A percentile compares a stretch with the other conserved stretches of the same genome.
phyloP scores from a whole-genome alignment of 2,888 invertebrate genomes.

The Dryococelus australis region DNA sequence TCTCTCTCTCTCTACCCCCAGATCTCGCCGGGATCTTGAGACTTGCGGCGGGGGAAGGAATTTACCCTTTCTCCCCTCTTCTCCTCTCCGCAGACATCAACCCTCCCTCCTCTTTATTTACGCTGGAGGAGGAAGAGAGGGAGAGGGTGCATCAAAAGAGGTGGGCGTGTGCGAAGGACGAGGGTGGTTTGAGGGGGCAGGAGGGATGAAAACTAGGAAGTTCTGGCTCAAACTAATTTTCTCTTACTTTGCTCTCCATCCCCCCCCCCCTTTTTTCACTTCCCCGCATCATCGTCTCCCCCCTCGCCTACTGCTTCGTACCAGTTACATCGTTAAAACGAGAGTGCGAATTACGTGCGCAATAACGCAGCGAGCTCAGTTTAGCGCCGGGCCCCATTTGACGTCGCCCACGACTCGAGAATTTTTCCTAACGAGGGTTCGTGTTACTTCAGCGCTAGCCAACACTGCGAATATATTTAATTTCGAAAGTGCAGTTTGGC shows the following conservation, averaged over 20 bases:
- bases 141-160: background rate
- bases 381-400: too few species aligned
- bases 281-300: background rate
- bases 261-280: background rate
- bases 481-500: too few species aligned
- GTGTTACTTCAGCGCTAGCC: too few species aligned
- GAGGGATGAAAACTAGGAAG: slow-evolving; percentile 5
- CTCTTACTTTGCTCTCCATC: slow-evolving; percentile 33
- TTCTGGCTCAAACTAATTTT: slow-evolving; percentile 41
- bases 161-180: slow-evolving; percentile 1
- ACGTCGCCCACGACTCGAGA: too few species aligned
- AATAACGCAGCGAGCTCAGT: too few species aligned
- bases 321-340: background rate
- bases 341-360: background rate
- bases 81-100: background rate
- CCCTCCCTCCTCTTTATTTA: background rate
- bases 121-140: background rate
- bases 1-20: background rate
- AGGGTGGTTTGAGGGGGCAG: slow-evolving; percentile 17
- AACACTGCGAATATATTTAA: too few species aligned
- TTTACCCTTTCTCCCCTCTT: background rate
- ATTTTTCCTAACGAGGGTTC: too few species aligned
- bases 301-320: background rate
- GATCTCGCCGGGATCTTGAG: background rate
- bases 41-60: background rate